Base-by-base conservation (phyloP, 2,888 invertebrate genomes). In the Pardosa pseudoannulata region DNA sequence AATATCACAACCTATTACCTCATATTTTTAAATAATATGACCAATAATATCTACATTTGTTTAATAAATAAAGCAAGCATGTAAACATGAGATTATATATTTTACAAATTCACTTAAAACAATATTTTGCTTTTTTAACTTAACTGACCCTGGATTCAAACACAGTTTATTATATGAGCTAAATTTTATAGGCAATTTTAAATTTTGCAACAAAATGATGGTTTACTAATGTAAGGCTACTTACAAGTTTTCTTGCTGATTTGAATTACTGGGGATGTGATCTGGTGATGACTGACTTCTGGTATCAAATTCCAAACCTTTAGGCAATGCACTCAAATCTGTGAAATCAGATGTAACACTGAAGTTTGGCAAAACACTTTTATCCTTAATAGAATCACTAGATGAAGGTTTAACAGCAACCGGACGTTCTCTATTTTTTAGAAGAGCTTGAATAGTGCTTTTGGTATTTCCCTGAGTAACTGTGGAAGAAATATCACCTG, bases 401-500 rank as follows among this genome's bases (percentile, higher is more conserved):
- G 73, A 19, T 39, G 64, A 28, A 16, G 65, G 27, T 50, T 28
- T 73, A n/a, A 3, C 39, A 28, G 23, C 6, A 46, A 65, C 39
- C 28, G 36, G 50, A 36, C 65, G 46, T 32, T 79, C 75, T 23
- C 74, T 68, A 36, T 41, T 75, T 62, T 46, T 86, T 23, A 86
- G 31, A 16, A 79, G 65, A 28, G 68, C 70, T 65, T 86, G 79
- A 28, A 86, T 79, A 36, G 46, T 70, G 41, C 86, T 86, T 75
- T 79, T 86, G 11, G 86, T 46, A 62, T 70, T 79, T 62, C 46
- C 56, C 1, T 79, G 68, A 46, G 62, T 68, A 68, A 36, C 32
- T 70, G 79, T 46, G 28, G 68, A 39, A 19, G 41, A 32, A 46
- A 62, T 39, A 29, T 70, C 75, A 70, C 39, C 79, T 79, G 86